Evolutionary conservation across 2,113 vertebrate species (phyloP).

Genomic region (Labrus mixtus): DNA sequence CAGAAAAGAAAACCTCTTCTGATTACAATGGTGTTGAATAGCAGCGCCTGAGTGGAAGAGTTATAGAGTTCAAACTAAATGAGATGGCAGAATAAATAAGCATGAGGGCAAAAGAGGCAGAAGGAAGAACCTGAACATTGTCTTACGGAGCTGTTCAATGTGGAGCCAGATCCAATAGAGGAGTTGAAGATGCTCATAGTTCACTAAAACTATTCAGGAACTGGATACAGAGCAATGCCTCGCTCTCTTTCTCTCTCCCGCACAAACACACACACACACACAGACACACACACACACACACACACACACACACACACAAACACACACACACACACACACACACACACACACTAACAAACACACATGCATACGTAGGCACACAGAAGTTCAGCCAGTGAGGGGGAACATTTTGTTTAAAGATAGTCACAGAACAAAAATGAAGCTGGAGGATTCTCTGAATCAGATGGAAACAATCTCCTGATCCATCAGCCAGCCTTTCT

Average conservation of each 20-base stretch:
- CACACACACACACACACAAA: no score
- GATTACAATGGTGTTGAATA: slow-evolving; percentile 60
- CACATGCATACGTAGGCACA: no score
- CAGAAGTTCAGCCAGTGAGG: slow-evolving; percentile 33
- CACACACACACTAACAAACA: no score
- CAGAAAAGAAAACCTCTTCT: slow-evolving; percentile 58
- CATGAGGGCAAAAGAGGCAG: slow-evolving; percentile 28
- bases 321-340: no score
- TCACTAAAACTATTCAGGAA: neutral
- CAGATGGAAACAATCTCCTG: slow-evolving; percentile 22
- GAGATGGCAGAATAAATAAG: slow-evolving; percentile 34
- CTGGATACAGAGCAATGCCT: slow-evolving; percentile 2
- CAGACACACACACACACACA: no score
- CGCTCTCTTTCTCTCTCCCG: neutral
- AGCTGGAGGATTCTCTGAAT: slow-evolving; percentile 21
- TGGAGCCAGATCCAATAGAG: slow-evolving; percentile 14
- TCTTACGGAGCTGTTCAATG: slow-evolving; percentile 31
- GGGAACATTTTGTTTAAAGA: slow-evolving; percentile 21
- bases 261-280: no score
- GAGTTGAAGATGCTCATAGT: slow-evolving; percentile 11
- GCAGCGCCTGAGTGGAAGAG: slow-evolving; percentile 14
- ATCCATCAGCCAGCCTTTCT: slow-evolving; percentile 24
- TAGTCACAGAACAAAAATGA: slow-evolving; percentile 50
- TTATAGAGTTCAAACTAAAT: slow-evolving; percentile 41
- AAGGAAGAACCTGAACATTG: slow-evolving; percentile 10